A percentile compares a stretch with the other conserved stretches of the same genome.
Evolutionary conservation across 2,113 vertebrate genomes (phyloP).

Genomic region (Elephantulus edwardii): DNA sequence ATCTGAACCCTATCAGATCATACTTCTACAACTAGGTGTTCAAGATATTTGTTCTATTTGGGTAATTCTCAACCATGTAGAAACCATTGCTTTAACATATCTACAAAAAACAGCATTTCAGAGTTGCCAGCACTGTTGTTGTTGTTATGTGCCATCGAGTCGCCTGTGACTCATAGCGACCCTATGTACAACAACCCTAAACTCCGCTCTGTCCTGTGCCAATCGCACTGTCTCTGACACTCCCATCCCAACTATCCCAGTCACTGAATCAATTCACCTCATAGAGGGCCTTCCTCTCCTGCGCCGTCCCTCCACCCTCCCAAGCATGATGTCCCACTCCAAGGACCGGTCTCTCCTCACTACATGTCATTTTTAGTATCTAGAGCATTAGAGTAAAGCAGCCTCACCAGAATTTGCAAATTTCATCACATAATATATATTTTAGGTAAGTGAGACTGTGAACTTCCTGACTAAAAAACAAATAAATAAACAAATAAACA

Average conservation of each 20-base stretch:
- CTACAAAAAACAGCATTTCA: background rate
- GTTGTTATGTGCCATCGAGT: no score
- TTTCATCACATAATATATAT: background rate
- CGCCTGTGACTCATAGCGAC: no score
- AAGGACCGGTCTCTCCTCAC: background rate
- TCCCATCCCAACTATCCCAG: no score
- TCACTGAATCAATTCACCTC: no score
- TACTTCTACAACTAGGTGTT: background rate
- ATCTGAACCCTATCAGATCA: background rate
- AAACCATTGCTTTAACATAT: background rate
- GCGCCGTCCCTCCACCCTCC: no score
- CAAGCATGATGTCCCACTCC: no score
- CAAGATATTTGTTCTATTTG: background rate
- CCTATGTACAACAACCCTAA: no score
- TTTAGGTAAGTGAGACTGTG: slow-evolving; percentile 11
- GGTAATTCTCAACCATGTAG: background rate
- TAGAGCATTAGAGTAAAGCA: slow-evolving; percentile 16
- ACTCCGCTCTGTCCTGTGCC: no score
- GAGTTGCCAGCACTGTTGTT: no score
- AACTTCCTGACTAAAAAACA: background rate
- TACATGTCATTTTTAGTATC: slow-evolving; percentile 7
- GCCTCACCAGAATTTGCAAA: background rate
- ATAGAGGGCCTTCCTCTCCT: no score
- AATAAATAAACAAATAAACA: background rate
- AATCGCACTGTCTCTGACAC: no score